A percentile compares a stretch with the other conserved stretches of the same genome.
Evolutionary conservation across 2,888 invertebrate genomes (phyloP).

Genomic region (Tenthredo distinguenda): DNA sequence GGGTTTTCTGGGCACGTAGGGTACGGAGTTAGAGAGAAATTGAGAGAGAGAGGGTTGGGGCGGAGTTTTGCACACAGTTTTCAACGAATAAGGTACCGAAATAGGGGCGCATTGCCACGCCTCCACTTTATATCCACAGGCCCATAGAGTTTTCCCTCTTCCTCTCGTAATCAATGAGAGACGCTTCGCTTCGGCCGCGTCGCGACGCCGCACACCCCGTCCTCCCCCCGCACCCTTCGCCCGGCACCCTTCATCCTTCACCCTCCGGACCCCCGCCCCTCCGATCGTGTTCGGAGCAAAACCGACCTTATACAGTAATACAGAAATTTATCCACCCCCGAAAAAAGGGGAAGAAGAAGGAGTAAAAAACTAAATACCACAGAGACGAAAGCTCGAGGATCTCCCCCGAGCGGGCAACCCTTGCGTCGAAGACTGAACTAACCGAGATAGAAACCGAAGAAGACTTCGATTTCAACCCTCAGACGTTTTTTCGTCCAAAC

Average conservation of each 20-base stretch:
- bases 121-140: conserved; percentile 73
- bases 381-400: neutral
- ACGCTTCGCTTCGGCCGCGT: conserved; percentile 55
- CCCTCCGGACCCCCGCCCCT: neutral
- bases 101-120: conserved; percentile 74
- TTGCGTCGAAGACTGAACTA: too few relatives aligned
- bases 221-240: conserved; percentile 54
- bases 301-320: conserved; percentile 10
- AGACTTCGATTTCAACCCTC: too few relatives aligned
- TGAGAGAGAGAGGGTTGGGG: conserved; percentile 56
- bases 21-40: neutral
- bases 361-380: neutral
- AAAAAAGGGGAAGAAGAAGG: neutral
- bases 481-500: too few relatives aligned
- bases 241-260: conserved; percentile 2
- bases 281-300: neutral
- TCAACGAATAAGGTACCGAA: conserved; percentile 77
- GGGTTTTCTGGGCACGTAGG: conserved; percentile 1
- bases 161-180: conserved; percentile 77
- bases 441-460: too few relatives aligned
- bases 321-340: neutral
- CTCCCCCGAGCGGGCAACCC: too few relatives aligned
- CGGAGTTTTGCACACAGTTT: conserved; percentile 75
- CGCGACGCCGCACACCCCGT: conserved; percentile 54
- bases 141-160: conserved; percentile 75